Evolutionary conservation across 2,888 invertebrate species (phyloP), one percentile per base, ranked within the genome.

Genomic region (Calameuta pallipes): DNA sequence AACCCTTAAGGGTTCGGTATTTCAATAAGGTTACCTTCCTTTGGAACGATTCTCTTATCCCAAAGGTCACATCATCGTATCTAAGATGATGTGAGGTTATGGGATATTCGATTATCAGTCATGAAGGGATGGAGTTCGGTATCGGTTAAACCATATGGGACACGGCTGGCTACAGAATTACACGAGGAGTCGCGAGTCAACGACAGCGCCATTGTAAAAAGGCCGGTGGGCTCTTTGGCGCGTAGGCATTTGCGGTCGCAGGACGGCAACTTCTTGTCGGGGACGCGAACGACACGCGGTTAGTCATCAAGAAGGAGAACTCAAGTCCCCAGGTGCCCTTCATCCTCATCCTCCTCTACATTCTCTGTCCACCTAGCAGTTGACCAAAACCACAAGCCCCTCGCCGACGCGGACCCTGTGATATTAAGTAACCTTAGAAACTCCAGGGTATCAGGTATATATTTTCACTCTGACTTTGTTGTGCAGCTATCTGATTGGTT

Each of bases 201-300:
- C 56, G 56, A 56, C 56, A 56, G 56, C 23, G 56, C 56, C 23
- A 56, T 56, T 56, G 56, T 56, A 56, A 56, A 56, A 56, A 56
- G 56, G 23, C 56, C 56, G 56, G 23, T 56, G 56, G 56, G 71
- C 71, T 71, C 71, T 71, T 71, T 86, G 82, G 83, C 79, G 87
- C 82, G 84, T 85, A 86, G 85, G 87, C 85, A 88, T 88, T 87
- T 85, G 85, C 87, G 87, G 85, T 84, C 84, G 85, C 71, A 33
- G 71, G 34, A 71, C 31, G 71, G 15, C 71, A 34, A 71, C 13
- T 71, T 71, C 71, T 71, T 71, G 71, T 34, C 33, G 85, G 83
- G 81, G 80, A 83, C 82, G 83, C 85, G 85, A 85, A 85, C 87
- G 85, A 84, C 87, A 85, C 88, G 87, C 71, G 71, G 71, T 87